These are phyloP conservation scores for Falco columbarius DNA, from an alignment of 2,797 vertebrate genomes.

Conservation along the genomic window DNA sequence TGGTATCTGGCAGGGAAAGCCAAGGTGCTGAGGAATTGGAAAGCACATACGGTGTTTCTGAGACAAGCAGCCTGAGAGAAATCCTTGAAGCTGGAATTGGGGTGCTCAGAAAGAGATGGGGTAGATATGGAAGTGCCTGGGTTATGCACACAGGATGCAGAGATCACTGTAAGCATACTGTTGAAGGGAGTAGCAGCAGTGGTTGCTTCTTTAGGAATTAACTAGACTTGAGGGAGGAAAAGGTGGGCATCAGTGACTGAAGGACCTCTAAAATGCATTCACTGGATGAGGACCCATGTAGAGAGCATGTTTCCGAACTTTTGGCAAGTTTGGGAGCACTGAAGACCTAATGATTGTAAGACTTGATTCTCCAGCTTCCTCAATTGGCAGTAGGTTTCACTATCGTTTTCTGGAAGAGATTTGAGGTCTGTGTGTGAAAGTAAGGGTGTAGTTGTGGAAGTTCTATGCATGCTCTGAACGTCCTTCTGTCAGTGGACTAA, in stretches of 20 bases:
- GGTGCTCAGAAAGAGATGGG: not conserved
- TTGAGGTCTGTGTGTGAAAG: not conserved
- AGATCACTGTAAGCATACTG: accelerated
- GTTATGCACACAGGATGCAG: not conserved
- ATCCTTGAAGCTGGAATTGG: not conserved
- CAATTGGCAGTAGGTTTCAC: not conserved
- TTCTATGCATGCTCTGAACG: not conserved
- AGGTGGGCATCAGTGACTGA: not conserved
- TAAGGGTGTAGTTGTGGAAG: not conserved
- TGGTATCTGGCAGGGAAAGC: not conserved
- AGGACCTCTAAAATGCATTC: not conserved
- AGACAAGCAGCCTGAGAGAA: not conserved
- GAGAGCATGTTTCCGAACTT: not conserved
- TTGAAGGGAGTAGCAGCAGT: not conserved
- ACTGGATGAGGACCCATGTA: not conserved
- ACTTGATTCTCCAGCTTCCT: not conserved
- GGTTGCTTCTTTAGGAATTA: not conserved
- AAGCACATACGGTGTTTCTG: not conserved
- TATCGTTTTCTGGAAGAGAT: not conserved
- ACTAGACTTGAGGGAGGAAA: not conserved
- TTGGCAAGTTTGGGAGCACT: not conserved
- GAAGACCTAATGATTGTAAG: not conserved
- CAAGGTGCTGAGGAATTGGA: not conserved
- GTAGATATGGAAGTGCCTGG: not conserved
- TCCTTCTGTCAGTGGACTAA: not conserved